Conservation (phyloP, 2,113 vertebrate genomes). For the Noturus placidus region DNA sequence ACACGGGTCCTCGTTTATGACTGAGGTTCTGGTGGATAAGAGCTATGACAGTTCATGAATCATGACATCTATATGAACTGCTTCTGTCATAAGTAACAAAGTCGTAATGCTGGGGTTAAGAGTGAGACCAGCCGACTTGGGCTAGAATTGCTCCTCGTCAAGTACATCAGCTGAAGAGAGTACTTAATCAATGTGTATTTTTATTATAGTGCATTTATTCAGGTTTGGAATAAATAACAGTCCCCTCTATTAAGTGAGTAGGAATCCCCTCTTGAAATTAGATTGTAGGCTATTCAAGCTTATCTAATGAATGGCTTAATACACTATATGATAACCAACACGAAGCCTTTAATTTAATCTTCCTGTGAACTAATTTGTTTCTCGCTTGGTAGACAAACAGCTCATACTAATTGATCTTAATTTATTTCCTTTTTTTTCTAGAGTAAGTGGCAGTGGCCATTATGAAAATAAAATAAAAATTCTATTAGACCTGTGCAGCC, state of each 20-base stretch:
- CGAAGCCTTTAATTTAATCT: conserved; percentile 67
- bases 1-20: neutral
- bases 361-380: conserved; percentile 43
- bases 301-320: conserved; percentile 69
- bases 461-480: neutral
- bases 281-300: conserved; percentile 63
- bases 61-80: neutral
- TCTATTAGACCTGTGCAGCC: neutral
- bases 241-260: conserved; percentile 51
- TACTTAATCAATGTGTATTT: conserved; percentile 36
- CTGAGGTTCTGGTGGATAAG: neutral
- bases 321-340: conserved; percentile 66
- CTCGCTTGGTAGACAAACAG: conserved; percentile 19
- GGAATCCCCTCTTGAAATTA: conserved; percentile 66
- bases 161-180: conserved; percentile 11
- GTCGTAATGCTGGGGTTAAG: neutral
- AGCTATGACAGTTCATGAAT: neutral
- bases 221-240: conserved; percentile 49
- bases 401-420: conserved; percentile 18
- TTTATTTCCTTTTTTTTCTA: neutral
- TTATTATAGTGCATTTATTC: conserved; percentile 42
- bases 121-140: neutral
- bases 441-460: neutral
- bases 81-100: neutral
- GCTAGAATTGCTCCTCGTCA: neutral